Evolutionary conservation across 2,888 invertebrate species (phyloP).

Genomic region (Orchesella flavescens): DNA sequence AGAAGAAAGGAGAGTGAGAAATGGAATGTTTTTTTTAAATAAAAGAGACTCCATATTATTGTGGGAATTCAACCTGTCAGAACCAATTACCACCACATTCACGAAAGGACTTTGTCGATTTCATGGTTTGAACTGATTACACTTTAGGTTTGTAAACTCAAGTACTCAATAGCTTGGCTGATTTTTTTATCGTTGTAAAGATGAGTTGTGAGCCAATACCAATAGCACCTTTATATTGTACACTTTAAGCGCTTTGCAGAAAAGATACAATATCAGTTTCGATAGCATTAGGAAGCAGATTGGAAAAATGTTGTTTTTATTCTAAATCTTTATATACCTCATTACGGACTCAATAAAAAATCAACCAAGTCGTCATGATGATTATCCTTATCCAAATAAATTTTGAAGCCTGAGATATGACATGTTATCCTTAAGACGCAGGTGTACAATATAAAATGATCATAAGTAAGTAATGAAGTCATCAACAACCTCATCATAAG

Average conservation of each 20-base stretch:
- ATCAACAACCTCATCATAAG: too few species aligned
- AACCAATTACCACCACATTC: slow-evolving; percentile 72
- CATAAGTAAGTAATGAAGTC: too few species aligned
- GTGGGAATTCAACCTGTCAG: slow-evolving; percentile 72
- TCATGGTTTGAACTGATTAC: slow-evolving; percentile 67
- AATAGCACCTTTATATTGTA: too few species aligned
- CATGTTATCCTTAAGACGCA: too few species aligned
- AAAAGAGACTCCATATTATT: slow-evolving; percentile 66
- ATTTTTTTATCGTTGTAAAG: not conserved
- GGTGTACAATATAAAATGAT: too few species aligned
- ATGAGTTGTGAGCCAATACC: too few species aligned
- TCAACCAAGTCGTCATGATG: too few species aligned
- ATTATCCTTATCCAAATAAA: too few species aligned
- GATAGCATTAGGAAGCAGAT: not conserved
- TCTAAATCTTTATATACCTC: slow-evolving; percentile 7
- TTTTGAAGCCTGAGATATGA: too few species aligned
- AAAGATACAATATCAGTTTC: not conserved
- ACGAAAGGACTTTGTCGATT: slow-evolving; percentile 55
- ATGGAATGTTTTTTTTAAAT: slow-evolving; percentile 40
- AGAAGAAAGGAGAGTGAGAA: slow-evolving; percentile 35
- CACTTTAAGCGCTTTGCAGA: too few species aligned
- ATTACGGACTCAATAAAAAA: slow-evolving; percentile 20
- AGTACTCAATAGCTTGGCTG: too few species aligned
- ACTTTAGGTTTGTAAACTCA: not conserved
- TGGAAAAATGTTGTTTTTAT: not conserved